Base-by-base conservation (phyloP, 2,888 invertebrate species). In the Eupeodes latifasciatus region DNA sequence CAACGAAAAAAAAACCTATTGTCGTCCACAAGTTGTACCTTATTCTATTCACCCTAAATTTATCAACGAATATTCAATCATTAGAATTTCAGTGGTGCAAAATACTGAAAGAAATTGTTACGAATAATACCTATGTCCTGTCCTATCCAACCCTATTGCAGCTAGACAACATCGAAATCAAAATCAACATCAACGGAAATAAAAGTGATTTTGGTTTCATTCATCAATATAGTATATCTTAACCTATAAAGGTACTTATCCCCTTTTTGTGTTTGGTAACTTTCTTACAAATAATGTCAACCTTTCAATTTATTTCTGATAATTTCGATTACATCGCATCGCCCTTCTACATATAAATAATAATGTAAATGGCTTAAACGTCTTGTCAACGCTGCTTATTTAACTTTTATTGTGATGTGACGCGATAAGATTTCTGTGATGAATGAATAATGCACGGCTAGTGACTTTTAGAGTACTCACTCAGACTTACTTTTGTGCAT, bases 161-260 rank as follows among this genome's bases (percentile, higher is more conserved):
- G 27, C 27, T 27, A 55, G 71, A 55, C 69, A 40, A 36, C 19
- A 27, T 27, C 27, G 27, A 27, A 27, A 27, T 27, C 27, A 27
- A 27, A 1, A 27, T 27, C 27, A 62, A 7, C 53, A 27, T 19
- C 16, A 27, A 34, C 59, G 14, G 6, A 59, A 67, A 51, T 67
- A 36, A 69, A 69, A 40, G 19, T 69, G 40, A 71, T 71, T 71
- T 71, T 55, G 71, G 40, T 71, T 55, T 55, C 71, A 71, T 71
- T 71, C 55, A 71, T 71, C 55, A 40, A 71, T 69, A 40, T 55
- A 53, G 0, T 27, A 69, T 36, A 27, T 40, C 16, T 57, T 16
- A 14, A 34, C 7, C 59, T 9, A 36, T 34, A 5, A 4, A 36
- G 69, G 53, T 71, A 55, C 40, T 71, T 71, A 71, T 71, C 55